Evolutionary conservation across 2,113 vertebrate species (phyloP).

Genomic region (Himantopus leucocephalus): DNA sequence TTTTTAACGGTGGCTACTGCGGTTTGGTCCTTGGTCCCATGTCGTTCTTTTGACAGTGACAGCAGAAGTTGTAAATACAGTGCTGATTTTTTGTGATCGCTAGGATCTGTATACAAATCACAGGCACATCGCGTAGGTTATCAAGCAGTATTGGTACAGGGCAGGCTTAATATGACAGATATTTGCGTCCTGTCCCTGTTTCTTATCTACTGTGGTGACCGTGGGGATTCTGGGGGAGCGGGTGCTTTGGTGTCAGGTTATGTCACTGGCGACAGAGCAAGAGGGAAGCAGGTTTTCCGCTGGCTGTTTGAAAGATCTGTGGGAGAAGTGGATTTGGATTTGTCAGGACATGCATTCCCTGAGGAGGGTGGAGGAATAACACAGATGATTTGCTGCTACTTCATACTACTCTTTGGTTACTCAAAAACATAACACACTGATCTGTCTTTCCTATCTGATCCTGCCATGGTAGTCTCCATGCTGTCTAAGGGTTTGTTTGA

Average conservation of each 20-base stretch:
- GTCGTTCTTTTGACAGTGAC: not conserved
- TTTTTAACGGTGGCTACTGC: not conserved
- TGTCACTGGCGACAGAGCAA: not conserved
- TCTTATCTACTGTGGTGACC: not conserved
- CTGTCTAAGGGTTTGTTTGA: slow-evolving; percentile 70
- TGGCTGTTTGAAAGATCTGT: not conserved
- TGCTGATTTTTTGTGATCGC: not conserved
- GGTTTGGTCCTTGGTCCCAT: not conserved
- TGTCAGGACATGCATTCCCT: not conserved
- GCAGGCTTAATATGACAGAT: not conserved
- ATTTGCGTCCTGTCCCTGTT: not conserved
- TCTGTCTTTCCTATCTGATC: slow-evolving; percentile 64
- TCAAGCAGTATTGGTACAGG: not conserved
- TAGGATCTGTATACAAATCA: not conserved
- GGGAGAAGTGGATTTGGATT: slow-evolving; percentile 3
- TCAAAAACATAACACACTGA: not conserved
- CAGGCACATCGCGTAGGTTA: not conserved
- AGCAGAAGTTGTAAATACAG: not conserved
- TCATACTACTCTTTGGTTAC: slow-evolving; percentile 17
- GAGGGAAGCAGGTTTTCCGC: not conserved
- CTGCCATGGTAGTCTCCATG: slow-evolving; percentile 63
- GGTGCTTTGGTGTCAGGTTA: not conserved
- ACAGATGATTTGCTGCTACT: slow-evolving; percentile 59
- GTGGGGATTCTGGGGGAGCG: not conserved
- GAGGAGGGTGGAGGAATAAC: slow-evolving; percentile 1